Conservation (phyloP, 2,113 vertebrate genomes). For the Xenopus tropicalis region DNA sequence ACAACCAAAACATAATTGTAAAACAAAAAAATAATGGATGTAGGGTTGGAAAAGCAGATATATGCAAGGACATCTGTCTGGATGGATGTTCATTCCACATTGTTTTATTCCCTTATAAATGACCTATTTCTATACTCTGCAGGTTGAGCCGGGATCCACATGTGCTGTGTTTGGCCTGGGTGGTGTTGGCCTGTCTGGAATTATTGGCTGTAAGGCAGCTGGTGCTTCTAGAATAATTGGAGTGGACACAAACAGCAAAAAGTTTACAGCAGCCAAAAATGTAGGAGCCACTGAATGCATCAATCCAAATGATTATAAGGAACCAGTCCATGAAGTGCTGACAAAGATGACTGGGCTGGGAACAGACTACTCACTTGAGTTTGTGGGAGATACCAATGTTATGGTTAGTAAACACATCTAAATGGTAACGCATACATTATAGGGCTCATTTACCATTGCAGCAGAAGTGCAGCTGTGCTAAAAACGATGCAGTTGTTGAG, state of each 20-base stretch:
- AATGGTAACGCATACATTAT: no score
- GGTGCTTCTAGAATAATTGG: conserved; percentile 46
- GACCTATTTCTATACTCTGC: not conserved
- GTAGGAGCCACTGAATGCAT: conserved; percentile 50
- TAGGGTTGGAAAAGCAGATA: no score
- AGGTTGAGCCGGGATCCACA: conserved; percentile 45
- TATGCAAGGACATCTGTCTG: no score
- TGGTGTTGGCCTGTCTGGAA: conserved; percentile 39
- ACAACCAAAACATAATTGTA: no score
- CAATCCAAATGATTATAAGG: conserved; percentile 53
- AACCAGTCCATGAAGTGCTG: conserved; percentile 60
- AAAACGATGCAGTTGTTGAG: no score
- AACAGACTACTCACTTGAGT: conserved; percentile 65
- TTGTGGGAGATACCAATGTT: conserved; percentile 57
- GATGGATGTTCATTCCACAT: no score
- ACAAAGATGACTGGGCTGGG: conserved; percentile 58
- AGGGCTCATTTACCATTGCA: no score
- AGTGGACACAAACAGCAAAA: conserved; percentile 41
- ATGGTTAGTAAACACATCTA: conserved; percentile 55
- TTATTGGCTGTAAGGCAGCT: conserved; percentile 46
- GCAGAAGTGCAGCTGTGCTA: no score
- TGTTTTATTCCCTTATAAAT: no score
- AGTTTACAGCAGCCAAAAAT: conserved; percentile 40
- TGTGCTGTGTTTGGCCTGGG: conserved; percentile 49
- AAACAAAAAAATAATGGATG: no score